These are phyloP conservation scores for Erpobdella octoculata DNA, from an alignment of 2,888 invertebrate species.

Conservation along the genomic window DNA sequence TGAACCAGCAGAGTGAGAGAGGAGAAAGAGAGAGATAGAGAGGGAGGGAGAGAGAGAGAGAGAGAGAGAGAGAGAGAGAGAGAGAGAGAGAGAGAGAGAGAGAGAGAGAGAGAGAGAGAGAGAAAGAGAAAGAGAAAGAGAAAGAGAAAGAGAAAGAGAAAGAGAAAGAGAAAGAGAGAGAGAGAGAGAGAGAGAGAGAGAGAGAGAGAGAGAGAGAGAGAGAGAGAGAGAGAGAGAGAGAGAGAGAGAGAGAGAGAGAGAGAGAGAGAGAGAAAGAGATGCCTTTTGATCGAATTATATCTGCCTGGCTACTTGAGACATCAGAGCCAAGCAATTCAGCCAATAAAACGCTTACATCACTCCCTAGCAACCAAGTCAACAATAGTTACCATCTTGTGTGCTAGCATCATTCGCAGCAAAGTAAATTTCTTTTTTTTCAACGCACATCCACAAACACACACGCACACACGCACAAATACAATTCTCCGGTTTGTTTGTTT, in stretches of 20 bases:
- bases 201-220: neutral
- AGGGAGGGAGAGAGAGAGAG: no score
- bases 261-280: no score
- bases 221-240: neutral
- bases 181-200: neutral
- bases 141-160: neutral
- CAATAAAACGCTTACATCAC: no score
- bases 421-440: neutral
- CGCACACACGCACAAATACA: constrained; percentile 5
- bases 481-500: no score
- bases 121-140: neutral
- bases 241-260: no score
- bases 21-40: no score
- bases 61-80: neutral
- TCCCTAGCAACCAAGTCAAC: no score
- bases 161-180: neutral
- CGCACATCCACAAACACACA: constrained; percentile 1
- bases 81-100: neutral
- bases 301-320: no score
- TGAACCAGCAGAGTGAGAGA: neutral
- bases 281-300: no score
- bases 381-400: neutral
- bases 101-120: constrained; percentile 1
- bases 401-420: no score
- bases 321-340: no score